Conservation (phyloP, 2,888 invertebrate species). For the Pecten maximus region DNA sequence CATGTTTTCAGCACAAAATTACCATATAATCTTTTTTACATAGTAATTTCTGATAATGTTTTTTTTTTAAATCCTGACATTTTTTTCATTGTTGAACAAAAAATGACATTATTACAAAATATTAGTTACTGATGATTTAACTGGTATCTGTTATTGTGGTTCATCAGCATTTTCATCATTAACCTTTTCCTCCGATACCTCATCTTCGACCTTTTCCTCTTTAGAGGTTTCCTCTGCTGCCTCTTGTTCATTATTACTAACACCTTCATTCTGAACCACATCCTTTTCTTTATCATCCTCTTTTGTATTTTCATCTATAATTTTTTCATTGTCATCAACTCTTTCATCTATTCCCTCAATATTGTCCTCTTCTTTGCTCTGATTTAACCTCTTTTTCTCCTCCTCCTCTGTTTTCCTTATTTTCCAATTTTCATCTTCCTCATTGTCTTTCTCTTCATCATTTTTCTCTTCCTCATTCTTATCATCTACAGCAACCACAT, state of each 20-base stretch:
- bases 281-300: background rate
- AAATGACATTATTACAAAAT: background rate
- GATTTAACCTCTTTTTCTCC: background rate
- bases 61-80: too few species aligned
- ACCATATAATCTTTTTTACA: background rate
- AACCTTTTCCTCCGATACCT: background rate
- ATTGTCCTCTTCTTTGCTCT: background rate
- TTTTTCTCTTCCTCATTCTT: background rate
- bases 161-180: background rate
- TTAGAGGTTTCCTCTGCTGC: background rate
- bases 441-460: background rate
- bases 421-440: slow-evolving; percentile 5
- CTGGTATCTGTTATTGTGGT: background rate
- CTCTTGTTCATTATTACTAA: background rate
- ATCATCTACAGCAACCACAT: slow-evolving; percentile 12
- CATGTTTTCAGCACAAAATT: too few species aligned
- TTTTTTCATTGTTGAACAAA: too few species aligned
- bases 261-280: background rate
- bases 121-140: background rate
- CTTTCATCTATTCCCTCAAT: too few species aligned
- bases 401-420: background rate
- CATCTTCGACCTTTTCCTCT: background rate
- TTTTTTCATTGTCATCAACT: too few species aligned
- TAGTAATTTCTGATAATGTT: background rate
- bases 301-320: too few species aligned